Evolutionary conservation across 2,888 invertebrate genomes (phyloP).

Genomic region (Rhamnusium bicolor): DNA sequence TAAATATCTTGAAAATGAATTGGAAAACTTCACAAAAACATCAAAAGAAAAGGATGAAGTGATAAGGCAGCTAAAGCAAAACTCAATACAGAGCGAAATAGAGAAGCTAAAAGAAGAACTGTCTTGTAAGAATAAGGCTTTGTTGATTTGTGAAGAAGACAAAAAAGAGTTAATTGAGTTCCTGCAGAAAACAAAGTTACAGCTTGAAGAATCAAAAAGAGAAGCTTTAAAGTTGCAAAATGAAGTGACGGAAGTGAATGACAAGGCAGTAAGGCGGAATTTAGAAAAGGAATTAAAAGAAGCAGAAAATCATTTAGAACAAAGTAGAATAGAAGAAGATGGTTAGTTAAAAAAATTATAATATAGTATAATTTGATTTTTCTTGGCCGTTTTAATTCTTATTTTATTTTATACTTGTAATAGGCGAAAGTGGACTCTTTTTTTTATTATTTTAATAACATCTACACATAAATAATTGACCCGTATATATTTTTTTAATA

Average conservation of each 20-base stretch:
- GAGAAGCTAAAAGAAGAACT: conserved; percentile 26
- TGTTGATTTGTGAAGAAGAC: conserved; percentile 43
- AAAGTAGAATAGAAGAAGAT: conserved; percentile 33
- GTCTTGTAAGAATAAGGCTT: conserved; percentile 33
- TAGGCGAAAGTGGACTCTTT: too few relatives aligned
- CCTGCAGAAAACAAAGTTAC: conserved; percentile 42
- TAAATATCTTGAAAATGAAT: conserved; percentile 32
- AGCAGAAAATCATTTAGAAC: conserved; percentile 46
- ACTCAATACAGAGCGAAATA: conserved; percentile 29
- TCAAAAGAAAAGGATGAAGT: conserved; percentile 30
- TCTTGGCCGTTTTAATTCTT: too few relatives aligned
- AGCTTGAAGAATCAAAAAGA: conserved; percentile 47
- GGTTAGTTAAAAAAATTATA: conserved; percentile 29
- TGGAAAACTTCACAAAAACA: conserved; percentile 22
- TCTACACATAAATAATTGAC: too few relatives aligned
- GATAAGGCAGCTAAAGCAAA: conserved; percentile 27
- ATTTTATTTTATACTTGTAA: conserved; percentile 5
- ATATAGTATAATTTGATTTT: too few relatives aligned
- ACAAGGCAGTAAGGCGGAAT: conserved; percentile 44
- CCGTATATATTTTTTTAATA: too few relatives aligned
- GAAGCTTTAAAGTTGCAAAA: conserved; percentile 47
- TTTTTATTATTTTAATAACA: too few relatives aligned
- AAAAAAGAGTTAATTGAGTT: conserved; percentile 44
- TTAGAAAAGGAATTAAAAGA: conserved; percentile 47
- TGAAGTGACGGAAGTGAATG: conserved; percentile 41